Conservation (phyloP, 2,113 vertebrate genomes). For the Tetrao urogallus region DNA sequence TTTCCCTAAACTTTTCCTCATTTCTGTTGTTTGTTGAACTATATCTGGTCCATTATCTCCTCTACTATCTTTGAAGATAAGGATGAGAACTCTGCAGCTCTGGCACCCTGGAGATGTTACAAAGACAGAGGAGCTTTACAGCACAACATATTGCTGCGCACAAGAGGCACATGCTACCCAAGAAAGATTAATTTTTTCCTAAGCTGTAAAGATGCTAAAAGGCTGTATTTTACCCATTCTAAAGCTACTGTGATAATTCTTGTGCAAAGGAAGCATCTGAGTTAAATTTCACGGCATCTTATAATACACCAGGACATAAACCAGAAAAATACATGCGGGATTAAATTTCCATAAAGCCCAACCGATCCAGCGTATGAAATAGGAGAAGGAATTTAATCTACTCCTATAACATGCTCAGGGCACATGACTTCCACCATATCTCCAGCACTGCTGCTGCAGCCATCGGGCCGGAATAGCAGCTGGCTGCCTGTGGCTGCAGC, state of each 20-base stretch:
- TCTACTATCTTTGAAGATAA: constrained; percentile 26
- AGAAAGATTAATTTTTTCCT: neutral
- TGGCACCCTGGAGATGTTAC: constrained; percentile 1
- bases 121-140: constrained; percentile 17
- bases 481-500: neutral
- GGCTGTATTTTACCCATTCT: neutral
- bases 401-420: constrained; percentile 45
- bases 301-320: constrained; percentile 43
- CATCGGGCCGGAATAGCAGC: neutral
- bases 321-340: constrained; percentile 50
- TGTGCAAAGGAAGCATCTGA: constrained; percentile 43
- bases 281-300: constrained; percentile 49
- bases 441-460: constrained; percentile 37
- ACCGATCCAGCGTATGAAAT: constrained; percentile 47
- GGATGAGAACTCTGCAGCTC: neutral
- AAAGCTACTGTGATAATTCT: constrained; percentile 10
- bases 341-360: constrained; percentile 61
- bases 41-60: constrained; percentile 32
- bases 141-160: neutral
- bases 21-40: constrained; percentile 55
- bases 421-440: constrained; percentile 50
- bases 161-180: constrained; percentile 19
- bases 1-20: constrained; percentile 43
- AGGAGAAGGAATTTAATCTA: constrained; percentile 62
- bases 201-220: neutral